These are phyloP conservation scores for Crotalus viridis DNA, from an alignment of 2,113 vertebrate species.

Conservation along the genomic window DNA sequence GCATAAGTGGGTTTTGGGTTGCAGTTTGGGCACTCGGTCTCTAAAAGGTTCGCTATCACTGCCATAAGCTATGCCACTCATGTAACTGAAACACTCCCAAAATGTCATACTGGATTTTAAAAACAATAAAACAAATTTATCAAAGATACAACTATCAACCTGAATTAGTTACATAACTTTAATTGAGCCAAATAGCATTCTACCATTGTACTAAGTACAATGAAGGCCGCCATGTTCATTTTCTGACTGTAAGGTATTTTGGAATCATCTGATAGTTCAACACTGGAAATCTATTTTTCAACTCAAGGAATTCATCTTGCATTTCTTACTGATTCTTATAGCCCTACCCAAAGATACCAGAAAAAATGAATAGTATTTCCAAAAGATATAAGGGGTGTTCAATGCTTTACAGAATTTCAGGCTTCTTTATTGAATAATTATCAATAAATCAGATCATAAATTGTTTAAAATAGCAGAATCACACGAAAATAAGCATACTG, in stretches of 20 bases:
- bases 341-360: neutral
- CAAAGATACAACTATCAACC: neutral
- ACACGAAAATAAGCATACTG: neutral
- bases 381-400: neutral
- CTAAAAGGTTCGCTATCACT: no score
- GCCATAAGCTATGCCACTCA: neutral
- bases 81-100: neutral
- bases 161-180: neutral
- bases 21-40: no score
- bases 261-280: neutral
- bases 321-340: neutral
- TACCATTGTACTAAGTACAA: neutral
- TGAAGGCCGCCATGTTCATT: neutral
- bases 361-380: neutral
- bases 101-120: neutral
- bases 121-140: neutral
- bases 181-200: neutral
- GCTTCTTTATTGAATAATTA: neutral
- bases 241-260: neutral
- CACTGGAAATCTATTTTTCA: neutral
- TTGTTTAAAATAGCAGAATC: neutral
- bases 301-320: neutral
- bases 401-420: neutral
- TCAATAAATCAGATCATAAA: neutral
- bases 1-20: no score